Percentiles rank a stretch among this genome's conserved stretches.
phyloP scores from a whole-genome alignment of 2,888 invertebrate species.

The Thyatira batis region DNA sequence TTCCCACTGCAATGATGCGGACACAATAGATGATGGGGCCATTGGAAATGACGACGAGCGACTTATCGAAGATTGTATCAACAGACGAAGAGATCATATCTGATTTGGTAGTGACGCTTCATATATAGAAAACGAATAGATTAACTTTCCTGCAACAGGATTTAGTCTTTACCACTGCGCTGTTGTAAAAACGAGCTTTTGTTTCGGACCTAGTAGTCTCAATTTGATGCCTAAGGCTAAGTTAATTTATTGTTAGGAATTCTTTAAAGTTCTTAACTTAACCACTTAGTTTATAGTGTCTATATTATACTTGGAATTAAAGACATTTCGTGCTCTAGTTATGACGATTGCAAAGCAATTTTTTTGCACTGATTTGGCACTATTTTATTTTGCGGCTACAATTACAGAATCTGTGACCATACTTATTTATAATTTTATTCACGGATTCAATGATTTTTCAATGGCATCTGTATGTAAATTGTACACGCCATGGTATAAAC shows the following conservation, averaged over 20 bases:
- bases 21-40: constrained; percentile 39
- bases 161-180: background rate
- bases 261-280: too few species aligned
- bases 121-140: constrained; percentile 9
- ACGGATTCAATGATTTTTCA: background rate
- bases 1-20: constrained; percentile 26
- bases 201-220: too few species aligned
- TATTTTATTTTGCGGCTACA: too few species aligned
- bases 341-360: too few species aligned
- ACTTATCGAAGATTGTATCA: constrained; percentile 33
- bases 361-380: too few species aligned
- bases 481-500: constrained; percentile 28
- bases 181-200: too few species aligned
- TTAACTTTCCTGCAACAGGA: background rate
- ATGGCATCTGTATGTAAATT: background rate
- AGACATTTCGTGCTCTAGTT: too few species aligned
- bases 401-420: too few species aligned
- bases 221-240: too few species aligned
- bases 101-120: constrained; percentile 21
- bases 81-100: constrained; percentile 28
- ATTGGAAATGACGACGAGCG: constrained; percentile 27
- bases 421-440: background rate
- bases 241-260: too few species aligned
- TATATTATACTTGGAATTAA: too few species aligned
- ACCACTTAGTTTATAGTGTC: too few species aligned